These are phyloP conservation scores for Coecobrya sp. DNA, from an alignment of 2,888 invertebrate genomes.

Conservation along the genomic window DNA sequence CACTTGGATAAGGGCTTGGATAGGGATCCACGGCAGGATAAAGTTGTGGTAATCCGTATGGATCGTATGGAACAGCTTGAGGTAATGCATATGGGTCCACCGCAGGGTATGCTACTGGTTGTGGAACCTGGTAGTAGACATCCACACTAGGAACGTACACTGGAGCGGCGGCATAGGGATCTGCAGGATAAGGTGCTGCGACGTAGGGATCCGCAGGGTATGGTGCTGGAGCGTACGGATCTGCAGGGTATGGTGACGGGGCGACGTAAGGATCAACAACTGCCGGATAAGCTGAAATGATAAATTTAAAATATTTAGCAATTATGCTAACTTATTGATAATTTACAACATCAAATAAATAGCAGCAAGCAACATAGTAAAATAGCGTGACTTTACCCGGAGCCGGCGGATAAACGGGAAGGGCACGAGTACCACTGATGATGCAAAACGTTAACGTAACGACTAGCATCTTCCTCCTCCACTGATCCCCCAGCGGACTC, in stretches of 20 bases:
- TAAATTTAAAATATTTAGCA: no score
- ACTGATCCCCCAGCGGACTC: background rate
- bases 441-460: conserved; percentile 68
- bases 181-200: background rate
- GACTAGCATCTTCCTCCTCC: conserved; percentile 57
- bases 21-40: background rate
- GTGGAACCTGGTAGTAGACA: conserved; percentile 55
- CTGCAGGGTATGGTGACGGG: background rate
- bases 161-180: conserved; percentile 12
- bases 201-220: background rate
- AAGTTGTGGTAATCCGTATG: background rate
- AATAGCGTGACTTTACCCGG: background rate
- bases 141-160: conserved; percentile 29
- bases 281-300: background rate
- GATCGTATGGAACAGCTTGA: no score
- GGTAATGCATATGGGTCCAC: conserved; percentile 14
- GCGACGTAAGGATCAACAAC: background rate
- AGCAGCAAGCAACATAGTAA: no score
- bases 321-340: no score
- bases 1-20: background rate
- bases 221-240: no score
- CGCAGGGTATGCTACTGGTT: background rate
- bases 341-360: no score
- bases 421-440: background rate
- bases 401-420: conserved; percentile 45